Evolutionary conservation across 2,888 invertebrate species (phyloP), one percentile per base, ranked within the genome.

Genomic region (Drosophila pullipes): DNA sequence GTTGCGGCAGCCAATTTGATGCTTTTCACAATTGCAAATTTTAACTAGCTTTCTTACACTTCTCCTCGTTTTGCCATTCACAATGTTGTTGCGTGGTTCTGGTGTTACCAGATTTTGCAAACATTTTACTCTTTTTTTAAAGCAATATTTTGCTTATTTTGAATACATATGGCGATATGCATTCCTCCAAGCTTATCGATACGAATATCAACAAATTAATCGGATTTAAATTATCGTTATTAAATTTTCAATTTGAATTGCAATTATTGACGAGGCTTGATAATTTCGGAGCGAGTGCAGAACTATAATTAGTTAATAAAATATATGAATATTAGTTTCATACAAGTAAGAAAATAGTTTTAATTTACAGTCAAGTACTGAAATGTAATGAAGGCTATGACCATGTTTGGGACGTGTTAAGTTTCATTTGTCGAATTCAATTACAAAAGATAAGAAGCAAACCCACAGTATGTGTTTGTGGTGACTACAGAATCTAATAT

Each of bases 1-100:
- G 44, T 54, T 76, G 74, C 67, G 59, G 54, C 74, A 72, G 89
- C 84, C 82, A 86, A 83, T 81, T 70, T 57, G 76, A 69, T 72
- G 79, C 50, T 61, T 69, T 77, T 71, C 55, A 54, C 54, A 65
- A 78, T 70, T 68, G 60, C 74, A 74, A 81, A 75, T 71, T 81
- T 78, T 50, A 61, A 71, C 68, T 59, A 70, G 50, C 66, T 68
- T 61, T 64, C 68, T 69, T 78, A 53, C 76, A 69, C 61, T 63
- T 62, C 62, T 69, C 47, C 50, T 54, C 68, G 53, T 66, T 77
- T 80, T 80, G 81, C 22, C 80, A 77, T 77, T 80, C 81, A 81
- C 80, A 76, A 69, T 37, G n/a, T 52, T 53, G n/a, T 39, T 39
- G 78, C 78, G 81, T 81, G 69, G 66, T 72, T 28, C 44, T 60